These are phyloP conservation scores for Mesochorus sp. DNA, from an alignment of 2,888 invertebrate species.

Conservation along the genomic window DNA sequence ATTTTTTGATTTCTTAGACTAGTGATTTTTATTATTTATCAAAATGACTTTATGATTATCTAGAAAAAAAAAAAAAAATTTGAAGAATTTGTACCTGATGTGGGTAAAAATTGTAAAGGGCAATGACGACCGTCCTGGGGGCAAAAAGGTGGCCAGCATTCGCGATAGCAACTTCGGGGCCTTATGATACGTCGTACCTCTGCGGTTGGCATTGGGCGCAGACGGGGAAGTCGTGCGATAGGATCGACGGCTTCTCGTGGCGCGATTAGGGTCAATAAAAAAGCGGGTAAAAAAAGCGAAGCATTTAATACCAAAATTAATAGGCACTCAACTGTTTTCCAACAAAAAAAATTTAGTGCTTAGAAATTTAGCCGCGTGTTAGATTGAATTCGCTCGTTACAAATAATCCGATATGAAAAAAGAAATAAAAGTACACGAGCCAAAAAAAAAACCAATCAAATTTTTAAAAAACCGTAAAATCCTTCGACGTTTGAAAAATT, in stretches of 20 bases:
- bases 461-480: neutral
- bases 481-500: neutral
- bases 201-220: constrained; percentile 59
- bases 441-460: neutral
- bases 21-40: neutral
- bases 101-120: constrained; percentile 61
- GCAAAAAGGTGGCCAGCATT: constrained; percentile 66
- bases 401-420: neutral
- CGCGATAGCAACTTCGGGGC: constrained; percentile 64
- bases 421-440: neutral
- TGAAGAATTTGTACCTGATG: constrained; percentile 56
- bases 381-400: no score
- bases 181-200: constrained; percentile 63
- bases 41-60: no score
- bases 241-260: constrained; percentile 51
- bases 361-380: constrained; percentile 34
- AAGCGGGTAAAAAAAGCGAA: constrained; percentile 52
- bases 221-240: constrained; percentile 52
- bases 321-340: neutral
- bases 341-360: neutral
- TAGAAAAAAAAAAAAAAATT: no score
- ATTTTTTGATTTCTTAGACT: neutral
- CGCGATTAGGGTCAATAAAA: constrained; percentile 28
- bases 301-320: constrained; percentile 42
- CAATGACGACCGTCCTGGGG: constrained; percentile 64